These are phyloP conservation scores for Drosophila teissieri DNA, from an alignment of 1,140 invertebrate genomes.

Conservation along the genomic window DNA sequence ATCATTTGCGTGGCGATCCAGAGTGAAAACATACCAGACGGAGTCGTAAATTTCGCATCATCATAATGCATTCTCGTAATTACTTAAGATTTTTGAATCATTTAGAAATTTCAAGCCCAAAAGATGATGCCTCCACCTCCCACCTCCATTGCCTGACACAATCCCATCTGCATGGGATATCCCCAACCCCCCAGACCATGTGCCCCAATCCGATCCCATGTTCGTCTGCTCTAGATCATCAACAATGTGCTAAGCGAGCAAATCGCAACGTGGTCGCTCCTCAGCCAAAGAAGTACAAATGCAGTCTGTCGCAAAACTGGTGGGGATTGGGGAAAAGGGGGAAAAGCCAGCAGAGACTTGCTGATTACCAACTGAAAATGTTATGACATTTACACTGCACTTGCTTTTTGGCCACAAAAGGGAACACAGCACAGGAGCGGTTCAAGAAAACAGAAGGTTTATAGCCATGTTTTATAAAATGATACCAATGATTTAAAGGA, in stretches of 20 bases:
- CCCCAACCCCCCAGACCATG: not conserved
- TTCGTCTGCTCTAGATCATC: slow-evolving; percentile 68
- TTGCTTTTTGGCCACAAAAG: slow-evolving; percentile 34
- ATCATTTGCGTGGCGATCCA: slow-evolving; percentile 3
- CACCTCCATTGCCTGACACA: not conserved
- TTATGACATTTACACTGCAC: slow-evolving; percentile 76
- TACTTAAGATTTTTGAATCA: slow-evolving; percentile 82
- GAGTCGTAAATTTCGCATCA: slow-evolving; percentile 81
- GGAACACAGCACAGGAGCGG: slow-evolving; percentile 44
- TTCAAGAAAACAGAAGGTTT: not conserved
- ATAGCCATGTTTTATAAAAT: too few relatives aligned
- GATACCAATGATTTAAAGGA: too few relatives aligned
- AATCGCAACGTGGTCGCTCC: slow-evolving; percentile 37
- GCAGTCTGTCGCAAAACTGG: slow-evolving; percentile 8
- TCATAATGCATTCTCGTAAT: slow-evolving; percentile 83
- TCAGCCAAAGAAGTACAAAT: slow-evolving; percentile 5
- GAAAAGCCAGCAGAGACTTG: slow-evolving; percentile 1
- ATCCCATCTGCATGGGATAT: not conserved
- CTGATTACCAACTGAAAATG: slow-evolving; percentile 73
- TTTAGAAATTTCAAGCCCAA: slow-evolving; percentile 71
- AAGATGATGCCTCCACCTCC: slow-evolving; percentile 50
- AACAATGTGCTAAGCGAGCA: slow-evolving; percentile 75
- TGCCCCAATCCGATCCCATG: too few relatives aligned
- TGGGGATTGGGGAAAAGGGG: not conserved
- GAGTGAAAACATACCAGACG: slow-evolving; percentile 31